Evolutionary conservation across 2,888 invertebrate species (phyloP).

Genomic region (Boloria selene): DNA sequence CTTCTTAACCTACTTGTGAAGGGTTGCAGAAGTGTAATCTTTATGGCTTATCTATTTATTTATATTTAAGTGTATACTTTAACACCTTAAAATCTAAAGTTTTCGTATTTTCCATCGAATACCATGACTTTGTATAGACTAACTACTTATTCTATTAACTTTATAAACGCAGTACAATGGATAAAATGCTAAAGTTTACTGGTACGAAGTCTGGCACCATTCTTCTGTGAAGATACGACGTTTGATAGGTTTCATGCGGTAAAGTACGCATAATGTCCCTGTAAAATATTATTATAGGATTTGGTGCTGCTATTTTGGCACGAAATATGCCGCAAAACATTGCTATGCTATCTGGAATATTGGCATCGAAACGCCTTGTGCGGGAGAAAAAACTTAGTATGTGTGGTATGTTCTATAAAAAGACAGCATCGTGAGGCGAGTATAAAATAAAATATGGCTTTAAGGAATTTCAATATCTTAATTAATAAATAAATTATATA

Average conservation of each 20-base stretch:
- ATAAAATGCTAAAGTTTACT: too few relatives aligned
- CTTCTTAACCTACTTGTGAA: constrained; percentile 4
- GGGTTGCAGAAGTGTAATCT: constrained; percentile 9
- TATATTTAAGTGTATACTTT: too few relatives aligned
- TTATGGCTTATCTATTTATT: too few relatives aligned
- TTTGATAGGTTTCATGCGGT: constrained; percentile 9
- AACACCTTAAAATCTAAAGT: too few relatives aligned
- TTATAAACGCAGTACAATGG: too few relatives aligned
- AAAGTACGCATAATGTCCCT: constrained; percentile 10
- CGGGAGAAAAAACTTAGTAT: constrained; percentile 10
- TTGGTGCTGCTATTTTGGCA: constrained; percentile 27
- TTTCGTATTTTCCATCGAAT: too few relatives aligned
- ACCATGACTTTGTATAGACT: too few relatives aligned
- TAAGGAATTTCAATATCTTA: too few relatives aligned
- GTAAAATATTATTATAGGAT: constrained; percentile 23
- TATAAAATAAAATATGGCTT: not conserved
- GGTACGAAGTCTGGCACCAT: too few relatives aligned
- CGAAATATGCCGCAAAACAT: constrained; percentile 25
- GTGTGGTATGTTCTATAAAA: constrained; percentile 23
- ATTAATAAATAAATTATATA: too few relatives aligned
- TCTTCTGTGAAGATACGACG: not conserved
- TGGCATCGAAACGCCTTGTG: constrained; percentile 24
- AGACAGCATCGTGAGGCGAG: constrained; percentile 9
- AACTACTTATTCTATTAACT: too few relatives aligned
- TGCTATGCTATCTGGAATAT: constrained; percentile 21